Conservation (phyloP, 2,888 invertebrate genomes). For the Apodemia mormo region DNA sequence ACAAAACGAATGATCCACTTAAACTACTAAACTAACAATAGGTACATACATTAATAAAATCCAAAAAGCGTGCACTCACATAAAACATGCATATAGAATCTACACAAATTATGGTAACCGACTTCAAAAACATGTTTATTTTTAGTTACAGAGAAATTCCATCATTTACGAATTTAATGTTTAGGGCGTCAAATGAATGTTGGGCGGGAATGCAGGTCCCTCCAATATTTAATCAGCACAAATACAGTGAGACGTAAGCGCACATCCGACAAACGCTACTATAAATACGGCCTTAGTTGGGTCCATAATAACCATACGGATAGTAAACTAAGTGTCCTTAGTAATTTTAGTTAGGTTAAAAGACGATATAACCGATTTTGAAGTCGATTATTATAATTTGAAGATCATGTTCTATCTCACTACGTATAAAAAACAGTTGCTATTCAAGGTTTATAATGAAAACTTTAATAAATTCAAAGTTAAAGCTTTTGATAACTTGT, state of each 20-base stretch:
- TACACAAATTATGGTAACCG: background rate
- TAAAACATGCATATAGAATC: background rate
- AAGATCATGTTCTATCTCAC: background rate
- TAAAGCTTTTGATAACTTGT: background rate
- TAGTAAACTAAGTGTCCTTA: background rate
- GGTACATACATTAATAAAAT: constrained; percentile 42
- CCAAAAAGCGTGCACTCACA: constrained; percentile 47
- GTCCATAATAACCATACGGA: too few relatives aligned
- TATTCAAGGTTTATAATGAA: background rate
- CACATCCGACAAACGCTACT: too few relatives aligned
- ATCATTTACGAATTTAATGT: too few relatives aligned
- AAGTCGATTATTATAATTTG: background rate
- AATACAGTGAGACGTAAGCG: too few relatives aligned
- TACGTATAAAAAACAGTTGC: background rate
- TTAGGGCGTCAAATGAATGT: too few relatives aligned
- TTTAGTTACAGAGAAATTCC: background rate
- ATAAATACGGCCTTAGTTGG: too few relatives aligned
- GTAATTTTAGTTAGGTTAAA: background rate
- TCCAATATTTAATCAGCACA: too few relatives aligned
- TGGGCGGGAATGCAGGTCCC: too few relatives aligned
- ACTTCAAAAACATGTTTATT: background rate
- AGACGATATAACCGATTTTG: background rate
- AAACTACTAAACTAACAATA: background rate
- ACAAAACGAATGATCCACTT: too few relatives aligned
- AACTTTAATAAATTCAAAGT: background rate